Conservation (phyloP, 2,797 vertebrate genomes). For the Tragelaphus oryx region DNA sequence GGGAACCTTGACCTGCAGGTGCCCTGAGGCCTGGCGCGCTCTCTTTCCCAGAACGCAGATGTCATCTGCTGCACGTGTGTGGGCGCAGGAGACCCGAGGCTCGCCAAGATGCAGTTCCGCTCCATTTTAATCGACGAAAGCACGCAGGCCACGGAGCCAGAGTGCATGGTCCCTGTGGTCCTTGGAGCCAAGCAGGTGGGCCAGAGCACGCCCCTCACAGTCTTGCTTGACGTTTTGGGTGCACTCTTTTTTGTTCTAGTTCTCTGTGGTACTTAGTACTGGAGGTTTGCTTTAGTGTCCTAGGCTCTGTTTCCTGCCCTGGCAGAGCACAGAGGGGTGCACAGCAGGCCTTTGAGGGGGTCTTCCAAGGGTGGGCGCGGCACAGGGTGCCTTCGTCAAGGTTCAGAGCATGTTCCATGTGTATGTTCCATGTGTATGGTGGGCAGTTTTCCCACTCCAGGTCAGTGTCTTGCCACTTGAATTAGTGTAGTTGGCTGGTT, state of each 20-base stretch:
- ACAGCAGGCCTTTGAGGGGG: neutral
- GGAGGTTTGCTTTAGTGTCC: neutral
- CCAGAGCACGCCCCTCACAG: accelerated
- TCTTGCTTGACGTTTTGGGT: neutral
- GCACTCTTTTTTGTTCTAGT: neutral
- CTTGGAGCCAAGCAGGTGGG: constrained; percentile 95
- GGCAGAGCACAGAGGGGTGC: neutral
- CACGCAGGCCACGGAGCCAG: constrained; percentile 97
- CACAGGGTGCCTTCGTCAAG: neutral
- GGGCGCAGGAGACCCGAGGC: constrained; percentile 94
- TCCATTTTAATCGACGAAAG: constrained; percentile 99
- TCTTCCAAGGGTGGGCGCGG: neutral
- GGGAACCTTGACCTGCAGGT: neutral
- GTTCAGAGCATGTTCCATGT: neutral
- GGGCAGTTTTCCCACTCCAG: neutral
- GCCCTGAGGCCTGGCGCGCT: neutral
- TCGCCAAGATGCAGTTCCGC: constrained; percentile 99
- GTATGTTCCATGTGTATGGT: neutral
- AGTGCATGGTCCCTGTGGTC: constrained; percentile 98
- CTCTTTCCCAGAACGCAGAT: constrained; percentile 90
- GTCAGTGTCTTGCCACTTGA: neutral
- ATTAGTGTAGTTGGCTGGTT: neutral
- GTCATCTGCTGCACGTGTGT: constrained; percentile 98
- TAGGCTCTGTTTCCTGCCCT: neutral
- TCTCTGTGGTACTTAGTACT: neutral